Conservation (phyloP, 2,797 vertebrate genomes). For the Parambassis ranga region DNA sequence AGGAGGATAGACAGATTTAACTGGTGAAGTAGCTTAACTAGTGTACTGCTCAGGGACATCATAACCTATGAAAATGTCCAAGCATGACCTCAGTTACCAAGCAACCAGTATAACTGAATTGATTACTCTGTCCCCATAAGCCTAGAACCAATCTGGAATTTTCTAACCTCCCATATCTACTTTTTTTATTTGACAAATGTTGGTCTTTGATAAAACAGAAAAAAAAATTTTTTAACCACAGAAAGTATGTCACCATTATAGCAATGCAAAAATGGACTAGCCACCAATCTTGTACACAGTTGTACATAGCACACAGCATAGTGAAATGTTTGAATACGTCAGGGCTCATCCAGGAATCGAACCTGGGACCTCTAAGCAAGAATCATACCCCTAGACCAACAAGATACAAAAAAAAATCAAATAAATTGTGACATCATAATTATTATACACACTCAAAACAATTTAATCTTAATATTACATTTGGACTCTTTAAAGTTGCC, state of each 20-base stretch:
- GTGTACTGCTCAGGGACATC: slow-evolving; percentile 65
- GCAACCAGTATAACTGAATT: slow-evolving; percentile 62
- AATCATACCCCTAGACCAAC: too few relatives aligned
- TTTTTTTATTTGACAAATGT: slow-evolving; percentile 28
- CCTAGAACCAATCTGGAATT: slow-evolving; percentile 44
- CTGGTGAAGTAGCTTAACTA: slow-evolving; percentile 54
- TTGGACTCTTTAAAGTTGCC: slow-evolving; percentile 8
- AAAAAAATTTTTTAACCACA: slow-evolving; percentile 7
- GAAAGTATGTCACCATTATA: neutral
- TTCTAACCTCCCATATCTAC: slow-evolving; percentile 30
- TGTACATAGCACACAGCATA: too few relatives aligned
- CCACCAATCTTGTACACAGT: too few relatives aligned
- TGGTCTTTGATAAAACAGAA: neutral
- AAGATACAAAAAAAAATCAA: neutral
- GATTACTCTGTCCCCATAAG: slow-evolving; percentile 53
- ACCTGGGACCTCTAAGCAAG: too few relatives aligned
- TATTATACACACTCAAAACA: too few relatives aligned
- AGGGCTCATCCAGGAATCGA: too few relatives aligned
- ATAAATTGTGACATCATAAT: too few relatives aligned
- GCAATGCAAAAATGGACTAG: neutral
- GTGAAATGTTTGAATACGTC: too few relatives aligned
- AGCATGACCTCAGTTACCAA: slow-evolving; percentile 68
- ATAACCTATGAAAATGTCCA: slow-evolving; percentile 67
- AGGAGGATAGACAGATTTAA: slow-evolving; percentile 59
- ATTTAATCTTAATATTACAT: slow-evolving; percentile 5